phyloP scores from a whole-genome alignment of 2,113 vertebrate species.

The Xyliphius kryptos region DNA sequence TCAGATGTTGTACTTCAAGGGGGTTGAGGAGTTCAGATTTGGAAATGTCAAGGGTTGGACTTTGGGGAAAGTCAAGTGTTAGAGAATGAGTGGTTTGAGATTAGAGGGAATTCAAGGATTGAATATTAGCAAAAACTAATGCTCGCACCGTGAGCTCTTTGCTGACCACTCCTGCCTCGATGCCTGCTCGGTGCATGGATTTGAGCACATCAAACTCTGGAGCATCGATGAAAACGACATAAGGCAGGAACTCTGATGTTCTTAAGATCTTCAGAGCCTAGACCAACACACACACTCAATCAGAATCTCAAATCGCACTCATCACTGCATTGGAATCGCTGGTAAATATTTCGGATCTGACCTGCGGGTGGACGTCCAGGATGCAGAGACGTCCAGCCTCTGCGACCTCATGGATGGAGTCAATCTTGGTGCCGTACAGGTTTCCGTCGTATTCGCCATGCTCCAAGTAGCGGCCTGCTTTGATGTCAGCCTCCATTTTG shows the following conservation, averaged over 20 bases:
- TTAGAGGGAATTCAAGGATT: too few relatives aligned
- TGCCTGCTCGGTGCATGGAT: constrained; percentile 78
- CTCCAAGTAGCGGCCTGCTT: constrained; percentile 81
- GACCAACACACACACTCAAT: neutral
- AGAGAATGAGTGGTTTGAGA: too few relatives aligned
- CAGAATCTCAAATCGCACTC: too few relatives aligned
- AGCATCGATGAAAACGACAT: constrained; percentile 87
- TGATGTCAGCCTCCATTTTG: constrained; percentile 91
- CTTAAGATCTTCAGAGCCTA: constrained; percentile 90
- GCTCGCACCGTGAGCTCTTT: constrained; percentile 80
- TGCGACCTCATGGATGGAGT: constrained; percentile 90
- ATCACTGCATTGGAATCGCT: neutral
- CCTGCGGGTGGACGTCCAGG: constrained; percentile 92
- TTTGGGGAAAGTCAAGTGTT: too few relatives aligned
- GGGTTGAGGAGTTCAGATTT: too few relatives aligned
- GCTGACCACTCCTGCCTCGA: constrained; percentile 75
- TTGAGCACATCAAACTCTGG: constrained; percentile 81
- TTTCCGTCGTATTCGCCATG: constrained; percentile 90
- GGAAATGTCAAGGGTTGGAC: too few relatives aligned
- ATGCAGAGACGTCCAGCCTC: constrained; percentile 85
- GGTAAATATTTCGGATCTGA: constrained; percentile 34
- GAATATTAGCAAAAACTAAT: too few relatives aligned
- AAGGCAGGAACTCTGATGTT: constrained; percentile 90
- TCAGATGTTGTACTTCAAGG: too few relatives aligned
- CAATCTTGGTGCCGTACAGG: constrained; percentile 86